phyloP scores from a whole-genome alignment of 2,113 vertebrate species.

The Sula dactylatra region DNA sequence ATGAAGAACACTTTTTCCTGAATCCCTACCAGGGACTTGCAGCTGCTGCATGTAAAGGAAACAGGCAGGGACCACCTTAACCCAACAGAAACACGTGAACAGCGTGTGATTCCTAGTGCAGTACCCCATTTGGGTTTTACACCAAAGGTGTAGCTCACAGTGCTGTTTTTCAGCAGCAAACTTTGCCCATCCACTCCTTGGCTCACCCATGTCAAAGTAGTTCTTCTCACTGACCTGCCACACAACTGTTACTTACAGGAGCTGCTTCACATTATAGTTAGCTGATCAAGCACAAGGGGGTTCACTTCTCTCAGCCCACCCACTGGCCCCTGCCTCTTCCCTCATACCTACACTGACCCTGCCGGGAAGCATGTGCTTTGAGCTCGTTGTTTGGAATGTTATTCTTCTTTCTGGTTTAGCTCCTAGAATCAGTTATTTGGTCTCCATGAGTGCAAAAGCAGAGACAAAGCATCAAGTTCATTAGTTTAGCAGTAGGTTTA shows the following conservation, averaged over 20 bases:
- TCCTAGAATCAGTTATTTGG: background rate
- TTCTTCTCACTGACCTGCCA: background rate
- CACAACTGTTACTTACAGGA: background rate
- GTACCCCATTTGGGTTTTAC: background rate
- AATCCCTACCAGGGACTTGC: background rate
- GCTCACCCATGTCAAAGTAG: background rate
- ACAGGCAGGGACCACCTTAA: background rate
- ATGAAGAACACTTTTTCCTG: background rate
- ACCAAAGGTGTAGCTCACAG: background rate
- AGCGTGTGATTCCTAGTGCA: fast-evolving
- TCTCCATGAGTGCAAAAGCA: background rate
- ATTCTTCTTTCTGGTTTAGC: background rate
- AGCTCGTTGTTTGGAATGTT: background rate
- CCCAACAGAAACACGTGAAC: fast-evolving
- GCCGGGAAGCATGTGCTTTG: background rate
- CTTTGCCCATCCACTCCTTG: background rate
- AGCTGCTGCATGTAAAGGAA: background rate
- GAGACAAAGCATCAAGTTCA: background rate
- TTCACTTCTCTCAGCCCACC: background rate
- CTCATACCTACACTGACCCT: fast-evolving
- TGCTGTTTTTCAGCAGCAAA: background rate
- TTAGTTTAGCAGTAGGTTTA: background rate
- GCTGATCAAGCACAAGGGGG: too few species aligned
- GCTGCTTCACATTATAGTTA: background rate
- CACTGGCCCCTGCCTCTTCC: background rate